Base-by-base conservation (phyloP, 2,113 vertebrate species). In the Pteropus alecto region DNA sequence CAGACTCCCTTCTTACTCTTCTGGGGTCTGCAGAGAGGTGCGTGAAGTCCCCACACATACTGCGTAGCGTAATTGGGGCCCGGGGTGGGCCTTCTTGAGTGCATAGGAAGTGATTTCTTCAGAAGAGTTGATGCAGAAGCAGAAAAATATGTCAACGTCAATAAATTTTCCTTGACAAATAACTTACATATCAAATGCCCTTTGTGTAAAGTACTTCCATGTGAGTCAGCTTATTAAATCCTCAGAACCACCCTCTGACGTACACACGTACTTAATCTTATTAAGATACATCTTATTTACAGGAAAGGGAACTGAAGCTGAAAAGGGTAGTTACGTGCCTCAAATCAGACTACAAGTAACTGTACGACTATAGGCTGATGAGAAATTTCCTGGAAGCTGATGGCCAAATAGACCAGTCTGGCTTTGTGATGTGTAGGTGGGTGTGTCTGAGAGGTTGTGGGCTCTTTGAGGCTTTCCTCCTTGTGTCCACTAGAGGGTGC, bases 401-500 rank as follows among this genome's bases (percentile, higher is more conserved):
- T 2, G 35, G 46, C 6, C 12, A 26, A 41, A 35, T 7, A 48
- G 28, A 33, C 22, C 35, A 2, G 33, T 14, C 16, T 4, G 43
- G 33, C 2, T 21, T 63, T 5, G 21, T 2, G 54, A 26, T 3
- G 41, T 0, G 54, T 3, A 0, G 60, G 11, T n/a, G 48, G 13
- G 4, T 5, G n/a, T 15, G 22, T 46, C 8, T 0, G 2, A 2
- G 6, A 30, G 30, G 33, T 16, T 28, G 6, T 0, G 28, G 41
- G 35, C n/a, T 76, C 48, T 16, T 51, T 11, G 38, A 79, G 76
- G 56, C 77, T 4, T 93, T 95, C 10, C 77, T 88, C 28, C 48
- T 0, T 0, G 2, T 12, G 18, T 43, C 93, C 97, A 83, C 85
- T 68, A 97, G 97, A 92, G 94, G 95, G 82, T 19, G 54, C 77